Conservation (phyloP, 2,113 vertebrate genomes). For the Oxyruncus cristatus region DNA sequence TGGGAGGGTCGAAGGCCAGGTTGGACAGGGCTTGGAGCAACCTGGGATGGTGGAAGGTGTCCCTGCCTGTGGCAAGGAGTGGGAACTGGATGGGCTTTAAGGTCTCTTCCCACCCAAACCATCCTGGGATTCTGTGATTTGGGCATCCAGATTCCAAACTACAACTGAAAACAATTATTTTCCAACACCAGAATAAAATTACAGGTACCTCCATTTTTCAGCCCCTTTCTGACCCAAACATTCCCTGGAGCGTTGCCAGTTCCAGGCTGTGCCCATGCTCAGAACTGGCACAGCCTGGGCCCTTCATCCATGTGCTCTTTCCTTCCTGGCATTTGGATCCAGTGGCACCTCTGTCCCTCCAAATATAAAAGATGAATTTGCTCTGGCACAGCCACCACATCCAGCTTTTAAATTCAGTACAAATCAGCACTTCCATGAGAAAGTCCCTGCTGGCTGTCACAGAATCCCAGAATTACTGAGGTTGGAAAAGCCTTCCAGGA, state of each 20-base stretch:
- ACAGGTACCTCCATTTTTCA: background rate
- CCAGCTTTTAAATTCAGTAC: rapidly evolving
- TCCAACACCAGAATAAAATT: background rate
- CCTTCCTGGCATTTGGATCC: background rate
- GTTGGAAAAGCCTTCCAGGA: background rate
- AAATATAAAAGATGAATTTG: background rate
- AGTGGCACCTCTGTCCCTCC: background rate
- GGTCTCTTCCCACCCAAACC: background rate
- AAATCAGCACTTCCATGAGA: rapidly evolving
- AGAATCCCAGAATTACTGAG: background rate
- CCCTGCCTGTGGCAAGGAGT: background rate
- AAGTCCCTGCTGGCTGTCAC: background rate
- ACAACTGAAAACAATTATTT: background rate
- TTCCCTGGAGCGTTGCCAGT: background rate
- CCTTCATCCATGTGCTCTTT: background rate
- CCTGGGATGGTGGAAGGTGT: rapidly evolving
- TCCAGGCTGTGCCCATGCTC: background rate
- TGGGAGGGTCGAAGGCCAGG: background rate
- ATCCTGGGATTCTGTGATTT: background rate
- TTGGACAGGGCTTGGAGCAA: rapidly evolving
- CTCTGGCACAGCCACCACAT: background rate
- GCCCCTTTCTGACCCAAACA: background rate
- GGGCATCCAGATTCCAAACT: background rate
- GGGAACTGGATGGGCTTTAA: background rate
- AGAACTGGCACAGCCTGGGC: background rate